Base-by-base conservation (phyloP, 2,113 vertebrate genomes). In the Rafetus swinhoei region DNA sequence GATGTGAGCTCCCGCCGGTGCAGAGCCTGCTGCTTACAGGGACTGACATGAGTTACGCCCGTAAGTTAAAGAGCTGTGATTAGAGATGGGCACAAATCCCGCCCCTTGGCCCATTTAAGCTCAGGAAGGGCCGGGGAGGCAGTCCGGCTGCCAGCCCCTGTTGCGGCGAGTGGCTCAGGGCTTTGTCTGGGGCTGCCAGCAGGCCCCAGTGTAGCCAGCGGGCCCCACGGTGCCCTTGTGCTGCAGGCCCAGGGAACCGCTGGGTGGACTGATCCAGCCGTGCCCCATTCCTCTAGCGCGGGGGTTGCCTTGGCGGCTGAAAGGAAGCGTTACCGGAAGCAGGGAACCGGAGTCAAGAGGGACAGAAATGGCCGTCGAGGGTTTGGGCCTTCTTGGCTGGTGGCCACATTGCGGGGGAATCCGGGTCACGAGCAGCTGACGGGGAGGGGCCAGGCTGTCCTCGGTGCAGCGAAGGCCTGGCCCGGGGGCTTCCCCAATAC, bases 21-120 rank as follows among this genome's bases (percentile, higher is more conserved):
- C 45, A 45, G 45, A 45, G 45, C 45, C 45, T 45, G 45, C 45
- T 45, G 45, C 45, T 45, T 45, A 45, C 45, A 45, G 45, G 45
- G 45, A 45, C 45, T 45, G 45, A 45, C 45, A 45, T 7, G 45
- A 45, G 45, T 45, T 45, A 45, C 45, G 45, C 45, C 45, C 45
- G 45, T 45, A 45, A 45, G 45, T 45, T 45, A 45, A 45, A 45
- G 45, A 45, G 45, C 45, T 45, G 45, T 45, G 45, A 45, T 92
- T 95, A 62, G 7, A 86, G 29, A 22, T 13, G 24, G 13, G 4
- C 32, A 54, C 45, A 56, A 54, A 87, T 19, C 5, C 2, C 16
- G 11, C 5, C 6, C 9, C 14, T 59, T 59, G 50, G 79, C 35
- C 27, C 9, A 0, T 45, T 82, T 32, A 81, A 79, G 45, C 32